Conservation (phyloP, 2,888 invertebrate species). For the Laothoe populi region DNA sequence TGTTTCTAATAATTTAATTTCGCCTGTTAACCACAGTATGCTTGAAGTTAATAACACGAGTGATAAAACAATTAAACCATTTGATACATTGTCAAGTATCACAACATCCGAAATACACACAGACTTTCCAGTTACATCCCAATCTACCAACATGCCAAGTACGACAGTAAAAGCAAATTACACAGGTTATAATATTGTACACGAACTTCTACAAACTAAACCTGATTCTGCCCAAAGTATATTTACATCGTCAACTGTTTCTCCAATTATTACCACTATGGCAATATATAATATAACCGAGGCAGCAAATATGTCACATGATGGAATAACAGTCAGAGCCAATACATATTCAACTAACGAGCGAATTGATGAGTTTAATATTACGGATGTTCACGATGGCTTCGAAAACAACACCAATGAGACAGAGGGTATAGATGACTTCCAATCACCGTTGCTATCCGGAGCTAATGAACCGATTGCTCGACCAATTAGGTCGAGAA, state of each 20-base stretch:
- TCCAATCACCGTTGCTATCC: constrained; percentile 75
- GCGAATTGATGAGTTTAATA: background rate
- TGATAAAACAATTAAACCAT: constrained; percentile 2
- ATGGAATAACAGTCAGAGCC: background rate
- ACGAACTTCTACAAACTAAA: background rate
- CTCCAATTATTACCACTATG: constrained; percentile 29
- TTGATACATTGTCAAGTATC: background rate
- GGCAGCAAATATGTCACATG: background rate
- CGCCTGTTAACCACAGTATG: background rate
- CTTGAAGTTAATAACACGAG: constrained; percentile 9
- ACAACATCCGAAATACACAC: background rate
- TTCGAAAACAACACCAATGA: constrained; percentile 46
- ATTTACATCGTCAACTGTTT: constrained; percentile 31
- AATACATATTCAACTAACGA: background rate
- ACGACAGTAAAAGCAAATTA: constrained; percentile 29
- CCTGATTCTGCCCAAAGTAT: background rate
- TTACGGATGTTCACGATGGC: constrained; percentile 36
- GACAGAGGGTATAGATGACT: constrained; percentile 64
- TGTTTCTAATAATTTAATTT: constrained; percentile 24
- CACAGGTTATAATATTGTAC: background rate
- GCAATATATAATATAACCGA: background rate
- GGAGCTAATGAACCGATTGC: constrained; percentile 74
- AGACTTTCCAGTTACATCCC: constrained; percentile 26
- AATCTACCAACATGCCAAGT: constrained; percentile 29
- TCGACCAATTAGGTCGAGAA: constrained; percentile 69